These are phyloP conservation scores for Cricetomys ansorgei DNA, from an alignment of 2,113 vertebrate species.

Conservation along the genomic window DNA sequence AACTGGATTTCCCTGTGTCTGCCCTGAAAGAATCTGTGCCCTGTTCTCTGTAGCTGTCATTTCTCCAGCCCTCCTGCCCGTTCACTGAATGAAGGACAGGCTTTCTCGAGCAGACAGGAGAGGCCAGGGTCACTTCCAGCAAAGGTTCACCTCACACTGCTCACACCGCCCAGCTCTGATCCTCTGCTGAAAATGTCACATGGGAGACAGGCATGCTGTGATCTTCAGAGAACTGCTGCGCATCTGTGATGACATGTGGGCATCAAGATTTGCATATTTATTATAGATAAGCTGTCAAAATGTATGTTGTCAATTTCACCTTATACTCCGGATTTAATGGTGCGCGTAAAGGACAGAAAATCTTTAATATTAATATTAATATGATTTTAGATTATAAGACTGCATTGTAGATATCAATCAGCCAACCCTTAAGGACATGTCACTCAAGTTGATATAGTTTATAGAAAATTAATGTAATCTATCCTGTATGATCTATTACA, in stretches of 20 bases:
- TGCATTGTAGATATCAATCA: constrained; percentile 90
- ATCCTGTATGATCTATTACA: constrained; percentile 85
- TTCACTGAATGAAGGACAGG: constrained; percentile 69
- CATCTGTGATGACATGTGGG: constrained; percentile 87
- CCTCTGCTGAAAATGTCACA: constrained; percentile 86
- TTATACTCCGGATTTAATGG: constrained; percentile 90
- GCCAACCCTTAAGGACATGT: constrained; percentile 89
- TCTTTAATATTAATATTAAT: constrained; percentile 94
- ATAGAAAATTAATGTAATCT: constrained; percentile 89
- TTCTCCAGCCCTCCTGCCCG: constrained; percentile 53
- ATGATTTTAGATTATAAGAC: constrained; percentile 91
- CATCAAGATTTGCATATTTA: constrained; percentile 91
- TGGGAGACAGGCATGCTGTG: constrained; percentile 84
- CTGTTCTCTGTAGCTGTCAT: constrained; percentile 53
- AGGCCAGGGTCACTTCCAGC: constrained; percentile 64
- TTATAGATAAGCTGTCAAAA: constrained; percentile 93
- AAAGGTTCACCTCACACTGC: constrained; percentile 75
- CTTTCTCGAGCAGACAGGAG: constrained; percentile 58
- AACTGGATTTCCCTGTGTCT: background rate
- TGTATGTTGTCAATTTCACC: constrained; percentile 91
- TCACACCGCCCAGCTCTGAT: constrained; percentile 83
- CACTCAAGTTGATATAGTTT: constrained; percentile 89
- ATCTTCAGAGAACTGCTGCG: constrained; percentile 85
- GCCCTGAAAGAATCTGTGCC: background rate
- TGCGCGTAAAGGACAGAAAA: constrained; percentile 90